Percentiles rank a stretch among this genome's conserved stretches.
Conservation (phyloP, 2,113 vertebrate species). For the Actenoides lindsayi region DNA sequence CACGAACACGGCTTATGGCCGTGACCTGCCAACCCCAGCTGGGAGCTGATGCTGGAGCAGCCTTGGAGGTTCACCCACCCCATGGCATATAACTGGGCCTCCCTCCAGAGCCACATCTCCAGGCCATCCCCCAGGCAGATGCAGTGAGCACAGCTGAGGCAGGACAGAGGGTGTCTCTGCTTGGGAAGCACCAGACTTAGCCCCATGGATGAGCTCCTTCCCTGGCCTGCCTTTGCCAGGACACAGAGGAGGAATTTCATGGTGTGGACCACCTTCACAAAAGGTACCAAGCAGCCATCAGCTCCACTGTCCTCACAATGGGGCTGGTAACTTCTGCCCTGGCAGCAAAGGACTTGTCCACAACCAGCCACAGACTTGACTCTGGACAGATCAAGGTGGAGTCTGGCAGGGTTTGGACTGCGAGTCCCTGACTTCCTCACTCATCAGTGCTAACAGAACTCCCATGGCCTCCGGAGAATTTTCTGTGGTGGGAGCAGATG, state of each 20-base stretch:
- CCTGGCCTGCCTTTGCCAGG: not conserved
- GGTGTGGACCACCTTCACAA: not conserved
- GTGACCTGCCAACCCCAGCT: not conserved
- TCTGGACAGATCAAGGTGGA: not conserved
- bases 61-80: not conserved
- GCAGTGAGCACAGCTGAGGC: accelerated
- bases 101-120: not conserved
- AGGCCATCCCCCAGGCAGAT: not conserved
- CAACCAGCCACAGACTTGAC: accelerated
- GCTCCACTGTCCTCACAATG: accelerated
- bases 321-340: not conserved
- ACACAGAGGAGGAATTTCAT: accelerated
- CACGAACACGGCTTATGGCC: accelerated
- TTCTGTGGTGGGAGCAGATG: not conserved
- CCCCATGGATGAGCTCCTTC: accelerated
- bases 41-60: not conserved
- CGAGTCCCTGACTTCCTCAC: not conserved
- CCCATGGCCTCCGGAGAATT: not conserved
- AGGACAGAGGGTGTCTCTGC: not conserved
- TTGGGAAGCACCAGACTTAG: not conserved
- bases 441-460: not conserved
- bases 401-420: not conserved
- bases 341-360: not conserved
- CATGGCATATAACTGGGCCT: accelerated
- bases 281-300: not conserved